These are phyloP conservation scores for Hermetia illucens DNA, from an alignment of 1,140 invertebrate genomes.

Conservation along the genomic window DNA sequence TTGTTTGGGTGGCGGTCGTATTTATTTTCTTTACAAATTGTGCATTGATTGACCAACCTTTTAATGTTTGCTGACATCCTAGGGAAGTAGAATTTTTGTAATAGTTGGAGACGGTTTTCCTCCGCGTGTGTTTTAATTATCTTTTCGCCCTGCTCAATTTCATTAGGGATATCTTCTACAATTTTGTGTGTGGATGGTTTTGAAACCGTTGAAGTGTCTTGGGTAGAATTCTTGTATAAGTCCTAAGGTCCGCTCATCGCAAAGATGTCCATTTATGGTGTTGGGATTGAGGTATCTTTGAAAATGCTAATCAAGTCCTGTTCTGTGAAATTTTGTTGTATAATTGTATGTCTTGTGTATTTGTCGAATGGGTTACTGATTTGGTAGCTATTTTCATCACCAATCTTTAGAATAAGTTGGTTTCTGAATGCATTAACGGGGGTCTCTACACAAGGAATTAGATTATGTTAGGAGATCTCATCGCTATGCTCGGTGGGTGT, in stretches of 20 bases:
- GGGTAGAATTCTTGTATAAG: not conserved
- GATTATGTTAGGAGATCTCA: not conserved
- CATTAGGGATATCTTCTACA: conserved; percentile 2
- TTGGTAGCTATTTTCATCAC: not conserved
- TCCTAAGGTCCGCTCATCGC: not conserved
- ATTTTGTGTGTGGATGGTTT: not conserved
- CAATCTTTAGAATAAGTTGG: conserved; percentile 3
- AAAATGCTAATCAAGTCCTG: not conserved
- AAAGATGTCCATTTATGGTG: not conserved
- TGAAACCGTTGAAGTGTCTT: not conserved
- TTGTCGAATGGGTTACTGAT: not conserved
- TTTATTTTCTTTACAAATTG: conserved; percentile 7
- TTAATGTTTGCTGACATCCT: conserved; percentile 4
- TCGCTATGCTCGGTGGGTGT: conserved; percentile 2
- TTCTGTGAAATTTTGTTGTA: not conserved
- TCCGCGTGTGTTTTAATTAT: not conserved
- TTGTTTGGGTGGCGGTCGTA: conserved; percentile 7
- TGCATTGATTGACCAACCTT: conserved; percentile 1
- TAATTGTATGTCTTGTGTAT: not conserved
- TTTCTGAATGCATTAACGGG: conserved; percentile 6
- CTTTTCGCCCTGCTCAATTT: conserved; percentile 4
- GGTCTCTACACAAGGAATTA: conserved; percentile 1
- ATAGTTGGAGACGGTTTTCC: conserved; percentile 6
- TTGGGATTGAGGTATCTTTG: not conserved
- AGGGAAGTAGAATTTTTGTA: conserved; percentile 6